phyloP scores from a whole-genome alignment of 2,888 invertebrate genomes.

The Hirtodrosophila cameraria region DNA sequence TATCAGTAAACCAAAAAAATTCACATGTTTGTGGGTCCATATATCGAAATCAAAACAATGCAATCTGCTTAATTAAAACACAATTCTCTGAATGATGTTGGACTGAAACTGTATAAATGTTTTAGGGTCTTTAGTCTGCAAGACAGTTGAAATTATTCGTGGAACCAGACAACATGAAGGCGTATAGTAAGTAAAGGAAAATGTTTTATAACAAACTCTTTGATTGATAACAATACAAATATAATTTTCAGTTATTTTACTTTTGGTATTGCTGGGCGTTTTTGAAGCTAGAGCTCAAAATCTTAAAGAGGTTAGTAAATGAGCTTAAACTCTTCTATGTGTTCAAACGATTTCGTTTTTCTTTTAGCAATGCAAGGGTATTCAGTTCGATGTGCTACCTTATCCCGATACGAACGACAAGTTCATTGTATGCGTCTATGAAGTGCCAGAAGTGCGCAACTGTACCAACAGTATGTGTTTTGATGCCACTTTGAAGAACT shows the following conservation, averaged over 20 bases:
- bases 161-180: constrained; percentile 10
- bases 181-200: constrained; percentile 15
- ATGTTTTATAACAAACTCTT: background rate
- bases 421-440: constrained; percentile 22
- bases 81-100: background rate
- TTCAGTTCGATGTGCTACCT: constrained; percentile 16
- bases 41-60: background rate
- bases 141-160: background rate
- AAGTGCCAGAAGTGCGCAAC: constrained; percentile 9
- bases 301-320: constrained; percentile 12
- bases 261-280: background rate
- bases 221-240: background rate
- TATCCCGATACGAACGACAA: constrained; percentile 9
- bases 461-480: constrained; percentile 4
- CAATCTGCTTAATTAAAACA: constrained; percentile 21
- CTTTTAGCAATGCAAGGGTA: constrained; percentile 11
- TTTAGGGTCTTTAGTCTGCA: background rate
- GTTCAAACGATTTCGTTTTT: too few relatives aligned
- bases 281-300: background rate
- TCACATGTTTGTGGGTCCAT: background rate
- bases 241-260: background rate
- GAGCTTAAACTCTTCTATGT: background rate
- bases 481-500: constrained; percentile 5
- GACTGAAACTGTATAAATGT: constrained; percentile 12
- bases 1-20: background rate